A percentile compares a stretch with the other conserved stretches of the same genome.
Conservation (phyloP, 2,888 invertebrate species). For the Leptopilina myrica region DNA sequence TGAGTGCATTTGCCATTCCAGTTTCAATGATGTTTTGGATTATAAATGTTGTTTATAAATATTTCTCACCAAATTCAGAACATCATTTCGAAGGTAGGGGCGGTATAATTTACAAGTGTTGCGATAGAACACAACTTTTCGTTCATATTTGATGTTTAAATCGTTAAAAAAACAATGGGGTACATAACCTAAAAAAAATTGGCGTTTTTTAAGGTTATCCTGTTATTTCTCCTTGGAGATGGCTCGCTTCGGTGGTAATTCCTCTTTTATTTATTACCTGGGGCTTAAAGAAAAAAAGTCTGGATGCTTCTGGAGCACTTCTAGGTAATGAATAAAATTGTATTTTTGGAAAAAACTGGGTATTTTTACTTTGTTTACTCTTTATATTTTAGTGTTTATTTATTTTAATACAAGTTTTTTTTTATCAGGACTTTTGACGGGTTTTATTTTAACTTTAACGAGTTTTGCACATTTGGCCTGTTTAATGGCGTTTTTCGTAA, state of each 20-base stretch:
- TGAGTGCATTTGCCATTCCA: constrained; percentile 84
- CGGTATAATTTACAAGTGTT: not conserved
- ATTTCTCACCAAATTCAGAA: constrained; percentile 78
- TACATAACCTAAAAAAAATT: constrained; percentile 26
- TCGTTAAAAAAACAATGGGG: constrained; percentile 28
- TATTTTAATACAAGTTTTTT: constrained; percentile 18
- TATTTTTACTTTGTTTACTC: too few relatives aligned
- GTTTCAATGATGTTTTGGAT: constrained; percentile 88
- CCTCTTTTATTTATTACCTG: constrained; percentile 83
- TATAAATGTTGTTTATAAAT: constrained; percentile 83
- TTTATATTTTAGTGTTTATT: too few relatives aligned
- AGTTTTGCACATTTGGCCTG: constrained; percentile 87
- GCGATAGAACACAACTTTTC: not conserved
- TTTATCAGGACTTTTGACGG: constrained; percentile 82
- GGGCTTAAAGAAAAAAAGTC: constrained; percentile 83
- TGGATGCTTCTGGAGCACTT: constrained; percentile 84
- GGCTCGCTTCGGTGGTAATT: constrained; percentile 82
- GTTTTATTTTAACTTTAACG: constrained; percentile 86
- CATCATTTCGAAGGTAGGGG: constrained; percentile 74
- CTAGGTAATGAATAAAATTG: constrained; percentile 76
- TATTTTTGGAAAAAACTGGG: not conserved
- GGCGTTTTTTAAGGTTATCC: constrained; percentile 78
- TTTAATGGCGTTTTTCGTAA: constrained; percentile 86
- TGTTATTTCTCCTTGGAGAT: constrained; percentile 82
- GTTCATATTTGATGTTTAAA: constrained; percentile 37